Conservation (phyloP, 2,113 vertebrate genomes). For the Lates calcarifer region DNA sequence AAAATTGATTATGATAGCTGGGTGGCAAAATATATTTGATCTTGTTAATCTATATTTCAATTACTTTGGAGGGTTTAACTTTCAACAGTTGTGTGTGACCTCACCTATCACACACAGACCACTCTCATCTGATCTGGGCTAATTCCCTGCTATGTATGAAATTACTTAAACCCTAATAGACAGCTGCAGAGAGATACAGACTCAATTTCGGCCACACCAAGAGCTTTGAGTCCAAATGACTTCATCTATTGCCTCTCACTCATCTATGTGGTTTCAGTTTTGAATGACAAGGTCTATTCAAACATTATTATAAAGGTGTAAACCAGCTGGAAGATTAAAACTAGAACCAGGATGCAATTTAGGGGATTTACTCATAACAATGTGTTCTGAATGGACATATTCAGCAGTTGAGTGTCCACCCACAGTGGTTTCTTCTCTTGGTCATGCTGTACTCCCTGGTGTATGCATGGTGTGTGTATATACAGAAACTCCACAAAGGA, state of each 20-base stretch:
- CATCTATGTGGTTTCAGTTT: not conserved
- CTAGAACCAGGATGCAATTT: not conserved
- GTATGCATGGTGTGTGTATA: slow-evolving; percentile 13
- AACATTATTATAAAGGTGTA: not conserved
- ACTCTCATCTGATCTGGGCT: not conserved
- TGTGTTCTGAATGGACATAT: slow-evolving; percentile 35
- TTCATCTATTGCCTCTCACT: slow-evolving; percentile 13
- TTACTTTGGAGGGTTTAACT: not conserved
- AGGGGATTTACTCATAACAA: slow-evolving; percentile 2
- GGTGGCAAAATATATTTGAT: too few species aligned
- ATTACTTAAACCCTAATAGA: not conserved
- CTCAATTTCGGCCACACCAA: not conserved
- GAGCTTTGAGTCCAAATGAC: slow-evolving; percentile 5
- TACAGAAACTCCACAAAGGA: slow-evolving; percentile 8
- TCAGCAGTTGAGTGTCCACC: slow-evolving; percentile 9
- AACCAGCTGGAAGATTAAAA: slow-evolving; percentile 11
- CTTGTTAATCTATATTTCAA: not conserved
- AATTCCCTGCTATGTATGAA: slow-evolving; percentile 4
- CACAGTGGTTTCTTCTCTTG: slow-evolving; percentile 11
- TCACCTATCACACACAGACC: not conserved
- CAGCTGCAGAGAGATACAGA: slow-evolving; percentile 29
- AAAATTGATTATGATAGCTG: too few species aligned
- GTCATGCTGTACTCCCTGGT: slow-evolving; percentile 12
- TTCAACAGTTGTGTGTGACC: not conserved
- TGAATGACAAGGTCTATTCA: slow-evolving; percentile 8